phyloP scores from a whole-genome alignment of 2,888 invertebrate genomes.

The Hetaerina titia region DNA sequence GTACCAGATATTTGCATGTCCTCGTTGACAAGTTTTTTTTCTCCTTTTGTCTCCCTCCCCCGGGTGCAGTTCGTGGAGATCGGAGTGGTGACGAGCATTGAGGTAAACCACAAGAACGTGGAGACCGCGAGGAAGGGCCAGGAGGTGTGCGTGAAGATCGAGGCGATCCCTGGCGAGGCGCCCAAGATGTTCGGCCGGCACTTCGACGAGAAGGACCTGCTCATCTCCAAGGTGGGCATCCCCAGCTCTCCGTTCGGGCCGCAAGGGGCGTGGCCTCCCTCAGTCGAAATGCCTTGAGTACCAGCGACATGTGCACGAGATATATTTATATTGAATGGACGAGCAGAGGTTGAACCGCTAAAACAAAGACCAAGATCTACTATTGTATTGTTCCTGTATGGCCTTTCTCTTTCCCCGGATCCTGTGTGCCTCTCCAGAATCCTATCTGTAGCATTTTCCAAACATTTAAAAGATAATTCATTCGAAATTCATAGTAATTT shows the following conservation, averaged over 20 bases:
- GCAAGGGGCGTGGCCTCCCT: too few relatives aligned
- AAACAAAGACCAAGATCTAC: too few relatives aligned
- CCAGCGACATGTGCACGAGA: too few relatives aligned
- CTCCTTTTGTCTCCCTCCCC: not conserved
- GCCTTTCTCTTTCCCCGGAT: too few relatives aligned
- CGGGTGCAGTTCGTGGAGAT: slow-evolving; percentile 92
- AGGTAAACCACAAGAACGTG: slow-evolving; percentile 96
- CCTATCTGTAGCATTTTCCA: too few relatives aligned
- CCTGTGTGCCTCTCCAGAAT: too few relatives aligned
- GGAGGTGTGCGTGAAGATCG: slow-evolving; percentile 98
- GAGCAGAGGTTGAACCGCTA: too few relatives aligned
- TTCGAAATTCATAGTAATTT: too few relatives aligned
- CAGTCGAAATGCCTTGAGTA: too few relatives aligned
- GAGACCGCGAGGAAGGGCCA: slow-evolving; percentile 97
- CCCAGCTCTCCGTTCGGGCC: not conserved
- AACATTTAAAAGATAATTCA: too few relatives aligned
- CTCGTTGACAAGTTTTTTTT: not conserved
- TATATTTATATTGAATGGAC: too few relatives aligned
- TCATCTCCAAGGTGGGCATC: slow-evolving; percentile 92
- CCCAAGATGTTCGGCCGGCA: slow-evolving; percentile 99
- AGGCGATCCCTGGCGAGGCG: slow-evolving; percentile 97
- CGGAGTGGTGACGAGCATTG: slow-evolving; percentile 96
- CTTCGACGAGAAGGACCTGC: slow-evolving; percentile 96
- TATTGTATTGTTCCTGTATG: too few relatives aligned
- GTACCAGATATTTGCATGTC: not conserved